Evolutionary conservation across 2,797 vertebrate genomes (phyloP).

Genomic region (Ptychadena robeensis): DNA sequence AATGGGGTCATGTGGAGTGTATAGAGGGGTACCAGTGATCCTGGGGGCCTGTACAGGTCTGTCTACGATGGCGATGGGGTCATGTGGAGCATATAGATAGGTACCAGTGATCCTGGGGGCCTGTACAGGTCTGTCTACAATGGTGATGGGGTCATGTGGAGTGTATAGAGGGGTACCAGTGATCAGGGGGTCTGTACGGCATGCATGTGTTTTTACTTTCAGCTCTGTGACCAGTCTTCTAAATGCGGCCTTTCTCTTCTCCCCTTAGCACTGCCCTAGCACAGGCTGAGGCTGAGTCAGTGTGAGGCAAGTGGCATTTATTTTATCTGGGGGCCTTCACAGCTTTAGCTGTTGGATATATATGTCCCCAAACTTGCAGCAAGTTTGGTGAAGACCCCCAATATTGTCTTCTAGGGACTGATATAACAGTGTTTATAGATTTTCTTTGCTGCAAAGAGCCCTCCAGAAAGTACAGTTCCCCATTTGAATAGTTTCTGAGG

Average conservation of each 20-base stretch:
- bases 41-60: no score
- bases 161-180: constrained; percentile 27
- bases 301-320: constrained; percentile 99
- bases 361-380: constrained; percentile 96
- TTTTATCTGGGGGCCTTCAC: constrained; percentile 93
- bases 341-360: constrained; percentile 94
- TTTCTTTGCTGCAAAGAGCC: constrained; percentile 24
- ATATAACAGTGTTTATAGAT: not conserved
- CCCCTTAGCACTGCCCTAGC: constrained; percentile 96
- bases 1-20: no score
- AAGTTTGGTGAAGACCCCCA: constrained; percentile 98
- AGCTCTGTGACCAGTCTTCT: constrained; percentile 83
- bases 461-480: no score
- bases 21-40: no score
- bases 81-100: not conserved
- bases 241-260: constrained; percentile 98
- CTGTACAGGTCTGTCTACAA: constrained; percentile 71
- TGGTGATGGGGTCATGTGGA: not conserved
- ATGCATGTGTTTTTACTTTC: constrained; percentile 78
- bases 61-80: constrained; percentile 57
- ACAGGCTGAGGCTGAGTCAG: constrained; percentile 96
- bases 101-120: constrained; percentile 68
- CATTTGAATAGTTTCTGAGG: no score
- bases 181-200: constrained; percentile 76
- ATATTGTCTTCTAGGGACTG: constrained; percentile 78